Percentiles rank a stretch among this genome's conserved stretches.
phyloP scores from a whole-genome alignment of 64 coral and sea anemone genomes.

The Pocillopora verrucosa region DNA sequence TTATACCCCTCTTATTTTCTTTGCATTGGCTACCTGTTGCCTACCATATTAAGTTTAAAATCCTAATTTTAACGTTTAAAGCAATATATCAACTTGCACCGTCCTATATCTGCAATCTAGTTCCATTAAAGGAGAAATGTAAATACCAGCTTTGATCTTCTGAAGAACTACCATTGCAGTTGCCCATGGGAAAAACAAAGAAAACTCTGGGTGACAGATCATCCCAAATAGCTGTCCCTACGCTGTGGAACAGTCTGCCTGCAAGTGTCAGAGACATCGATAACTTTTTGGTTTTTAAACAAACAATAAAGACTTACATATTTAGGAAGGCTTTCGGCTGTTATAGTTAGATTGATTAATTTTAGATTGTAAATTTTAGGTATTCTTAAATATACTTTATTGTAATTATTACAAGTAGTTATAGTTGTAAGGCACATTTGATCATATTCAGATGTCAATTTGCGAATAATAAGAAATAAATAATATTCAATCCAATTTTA shows the following conservation, averaged over 20 bases:
- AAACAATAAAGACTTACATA: background rate
- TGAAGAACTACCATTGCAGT: slow-evolving; percentile 17
- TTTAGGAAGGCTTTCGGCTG: background rate
- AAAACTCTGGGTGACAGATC: slow-evolving; percentile 26
- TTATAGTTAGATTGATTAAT: background rate
- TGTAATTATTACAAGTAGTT: background rate
- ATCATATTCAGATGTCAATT: too few relatives aligned
- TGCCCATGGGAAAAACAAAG: background rate
- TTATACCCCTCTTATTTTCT: background rate
- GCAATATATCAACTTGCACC: slow-evolving; percentile 20
- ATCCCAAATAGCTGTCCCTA: background rate
- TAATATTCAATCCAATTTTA: too few relatives aligned
- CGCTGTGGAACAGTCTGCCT: background rate
- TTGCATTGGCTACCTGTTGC: slow-evolving; percentile 40
- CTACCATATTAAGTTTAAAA: slow-evolving; percentile 8
- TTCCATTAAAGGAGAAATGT: too few relatives aligned
- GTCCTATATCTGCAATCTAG: too few relatives aligned
- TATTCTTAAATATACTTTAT: background rate
- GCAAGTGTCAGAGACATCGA: background rate
- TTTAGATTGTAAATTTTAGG: background rate
- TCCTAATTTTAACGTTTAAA: background rate
- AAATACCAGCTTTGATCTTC: too few relatives aligned
- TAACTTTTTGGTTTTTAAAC: background rate
- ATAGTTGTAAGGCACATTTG: background rate
- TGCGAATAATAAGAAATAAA: too few relatives aligned